A percentile compares a stretch with the other conserved stretches of the same genome.
Conservation (phyloP, 2,113 vertebrate species). For the Labrus mixtus region DNA sequence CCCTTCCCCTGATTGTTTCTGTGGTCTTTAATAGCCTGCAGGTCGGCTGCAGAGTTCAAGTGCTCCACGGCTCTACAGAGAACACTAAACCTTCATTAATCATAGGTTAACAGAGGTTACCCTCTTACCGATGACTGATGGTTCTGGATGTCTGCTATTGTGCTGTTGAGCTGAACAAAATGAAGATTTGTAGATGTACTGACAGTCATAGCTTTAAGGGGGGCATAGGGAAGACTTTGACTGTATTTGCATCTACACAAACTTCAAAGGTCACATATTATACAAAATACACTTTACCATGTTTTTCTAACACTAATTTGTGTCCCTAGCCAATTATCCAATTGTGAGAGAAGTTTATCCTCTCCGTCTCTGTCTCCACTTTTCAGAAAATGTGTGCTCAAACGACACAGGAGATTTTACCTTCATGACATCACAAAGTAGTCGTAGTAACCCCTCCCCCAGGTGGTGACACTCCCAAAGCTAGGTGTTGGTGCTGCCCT, state of each 20-base stretch:
- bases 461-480: too few relatives aligned
- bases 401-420: too few relatives aligned
- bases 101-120: constrained; percentile 32
- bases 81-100: constrained; percentile 52
- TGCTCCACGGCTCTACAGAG: constrained; percentile 23
- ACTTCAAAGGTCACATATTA: neutral
- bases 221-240: neutral
- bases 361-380: too few relatives aligned
- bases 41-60: constrained; percentile 50
- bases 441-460: too few relatives aligned
- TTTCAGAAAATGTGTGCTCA: too few relatives aligned
- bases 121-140: constrained; percentile 37
- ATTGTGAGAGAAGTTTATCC: too few relatives aligned
- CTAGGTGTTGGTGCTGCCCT: too few relatives aligned
- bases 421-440: neutral
- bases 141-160: constrained; percentile 19
- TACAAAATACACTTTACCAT: too few relatives aligned
- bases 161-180: neutral
- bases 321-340: too few relatives aligned
- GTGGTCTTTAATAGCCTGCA: constrained; percentile 41
- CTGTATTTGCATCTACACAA: neutral
- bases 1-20: neutral
- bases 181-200: neutral
- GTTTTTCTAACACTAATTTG: too few relatives aligned
- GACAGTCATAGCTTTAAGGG: neutral